These are phyloP conservation scores for Thera obeliscata DNA, from an alignment of 2,888 invertebrate species.

Conservation along the genomic window DNA sequence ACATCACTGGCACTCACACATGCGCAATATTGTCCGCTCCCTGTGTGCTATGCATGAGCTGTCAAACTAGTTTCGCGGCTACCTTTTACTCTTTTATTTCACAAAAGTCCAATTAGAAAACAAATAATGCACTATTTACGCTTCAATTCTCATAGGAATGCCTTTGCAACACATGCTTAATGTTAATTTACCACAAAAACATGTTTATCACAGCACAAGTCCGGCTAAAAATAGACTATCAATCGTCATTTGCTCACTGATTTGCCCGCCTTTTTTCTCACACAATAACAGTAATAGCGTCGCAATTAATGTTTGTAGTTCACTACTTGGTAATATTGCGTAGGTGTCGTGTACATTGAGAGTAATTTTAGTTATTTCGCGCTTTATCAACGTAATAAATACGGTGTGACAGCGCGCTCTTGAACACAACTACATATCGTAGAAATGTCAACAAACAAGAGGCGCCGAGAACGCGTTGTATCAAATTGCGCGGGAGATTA, in stretches of 20 bases:
- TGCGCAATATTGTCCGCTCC: slow-evolving; percentile 53
- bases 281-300: slow-evolving; percentile 55
- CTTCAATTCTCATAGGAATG: slow-evolving; percentile 49
- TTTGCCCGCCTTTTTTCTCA: slow-evolving; percentile 75
- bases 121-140: slow-evolving; percentile 39
- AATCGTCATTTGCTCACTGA: slow-evolving; percentile 75
- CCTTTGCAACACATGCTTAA: slow-evolving; percentile 40
- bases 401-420: slow-evolving; percentile 68
- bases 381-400: slow-evolving; percentile 54
- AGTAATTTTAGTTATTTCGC: slow-evolving; percentile 55
- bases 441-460: slow-evolving; percentile 72
- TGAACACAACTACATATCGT: slow-evolving; percentile 70
- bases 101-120: slow-evolving; percentile 49
- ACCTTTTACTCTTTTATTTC: slow-evolving; percentile 54
- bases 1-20: slow-evolving; percentile 78
- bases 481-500: slow-evolving; percentile 50
- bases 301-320: slow-evolving; percentile 47
- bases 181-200: slow-evolving; percentile 51
- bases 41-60: slow-evolving; percentile 69
- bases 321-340: slow-evolving; percentile 53
- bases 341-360: slow-evolving; percentile 50
- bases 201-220: slow-evolving; percentile 64
- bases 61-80: slow-evolving; percentile 80
- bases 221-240: slow-evolving; percentile 76
- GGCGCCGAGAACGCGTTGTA: slow-evolving; percentile 49